Evolutionary conservation across 64 coral and sea anemone species (phyloP).

Genomic region (Pocillopora damicornis): DNA sequence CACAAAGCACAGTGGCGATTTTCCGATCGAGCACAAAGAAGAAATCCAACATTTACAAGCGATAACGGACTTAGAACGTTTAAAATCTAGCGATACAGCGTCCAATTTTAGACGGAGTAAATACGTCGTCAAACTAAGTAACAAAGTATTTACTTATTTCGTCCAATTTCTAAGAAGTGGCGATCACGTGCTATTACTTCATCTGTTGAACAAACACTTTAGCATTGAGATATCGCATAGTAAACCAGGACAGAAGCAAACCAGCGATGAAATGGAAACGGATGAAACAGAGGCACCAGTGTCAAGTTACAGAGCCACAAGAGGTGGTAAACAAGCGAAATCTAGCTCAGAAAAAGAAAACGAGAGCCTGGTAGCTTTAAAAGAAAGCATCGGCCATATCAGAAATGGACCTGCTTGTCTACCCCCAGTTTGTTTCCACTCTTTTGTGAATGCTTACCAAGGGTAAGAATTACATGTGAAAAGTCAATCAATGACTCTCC

Average conservation of each 20-base stretch:
- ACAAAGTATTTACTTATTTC: constrained; percentile 95
- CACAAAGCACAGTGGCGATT: constrained; percentile 80
- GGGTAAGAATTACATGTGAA: constrained; percentile 50
- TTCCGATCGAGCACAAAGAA: constrained; percentile 78
- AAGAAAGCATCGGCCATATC: constrained; percentile 78
- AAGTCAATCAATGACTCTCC: too few relatives aligned
- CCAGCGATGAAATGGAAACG: constrained; percentile 42
- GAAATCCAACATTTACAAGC: constrained; percentile 92
- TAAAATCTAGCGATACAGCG: constrained; percentile 94
- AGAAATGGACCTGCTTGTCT: constrained; percentile 82
- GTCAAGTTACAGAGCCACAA: constrained; percentile 32
- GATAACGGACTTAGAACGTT: constrained; percentile 81
- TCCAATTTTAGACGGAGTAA: constrained; percentile 91
- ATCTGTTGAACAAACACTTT: constrained; percentile 82
- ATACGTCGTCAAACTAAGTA: constrained; percentile 67
- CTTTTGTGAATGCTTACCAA: constrained; percentile 83
- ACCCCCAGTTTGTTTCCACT: constrained; percentile 82
- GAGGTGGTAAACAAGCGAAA: constrained; percentile 66
- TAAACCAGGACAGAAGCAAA: constrained; percentile 73
- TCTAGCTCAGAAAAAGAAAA: constrained; percentile 48
- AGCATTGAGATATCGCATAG: constrained; percentile 77
- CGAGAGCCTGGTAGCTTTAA: constrained; percentile 55
- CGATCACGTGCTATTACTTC: constrained; percentile 75
- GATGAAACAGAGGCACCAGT: constrained; percentile 22
- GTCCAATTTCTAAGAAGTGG: constrained; percentile 87